Base-by-base conservation (phyloP, 2,797 vertebrate species). In the Macrochelys suwanniensis region DNA sequence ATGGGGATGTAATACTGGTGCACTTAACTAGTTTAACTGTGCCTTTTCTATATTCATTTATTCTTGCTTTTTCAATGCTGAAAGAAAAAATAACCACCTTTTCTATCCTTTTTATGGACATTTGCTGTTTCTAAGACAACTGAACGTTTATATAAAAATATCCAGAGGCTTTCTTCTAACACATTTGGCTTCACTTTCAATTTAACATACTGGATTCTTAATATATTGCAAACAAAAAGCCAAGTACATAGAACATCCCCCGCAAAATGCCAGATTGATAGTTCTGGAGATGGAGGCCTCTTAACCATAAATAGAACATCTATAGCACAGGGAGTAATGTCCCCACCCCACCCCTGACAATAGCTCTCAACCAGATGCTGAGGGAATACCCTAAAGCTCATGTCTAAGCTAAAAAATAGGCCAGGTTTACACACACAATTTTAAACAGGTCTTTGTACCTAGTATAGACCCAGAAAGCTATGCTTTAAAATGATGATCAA, bases 51-150 rank as follows among this genome's bases (percentile, higher is more conserved):
- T 28, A 47, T 47, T 59, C 31, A 26, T 57, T 88, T 92, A 85
- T 77, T 95, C 86, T 77, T 80, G 21, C 49, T 79, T 85, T 25
- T 45, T 89, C 56, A 59, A 91, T 79, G 57, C n/a, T 71, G 76
- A 31, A 53, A 79, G 80, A 80, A 90, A 96, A 87, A 95, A 84
- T 15, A 2, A 85, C 17, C 9, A 89, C 78, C 33, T 89, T 53
- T 59, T 76, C 37, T 37, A 61, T 61, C 11, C 9, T 76, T 95
- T 96, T 84, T 9, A 88, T 54, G 31, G 76, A 3, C 89, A 86
- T 88, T 86, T 93, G 50, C 28, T 88, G 25, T 61, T 90, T 81
- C 81, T 91, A 15, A 85, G 82, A 89, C n/a, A 87, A 82, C 37
- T 21, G n/a, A 91, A 81, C 6, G 25, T 6, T n/a, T 71, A 84